Evolutionary conservation across 2,888 invertebrate genomes (phyloP), one percentile per base, ranked within the genome.

Genomic region (Gari tellinella): DNA sequence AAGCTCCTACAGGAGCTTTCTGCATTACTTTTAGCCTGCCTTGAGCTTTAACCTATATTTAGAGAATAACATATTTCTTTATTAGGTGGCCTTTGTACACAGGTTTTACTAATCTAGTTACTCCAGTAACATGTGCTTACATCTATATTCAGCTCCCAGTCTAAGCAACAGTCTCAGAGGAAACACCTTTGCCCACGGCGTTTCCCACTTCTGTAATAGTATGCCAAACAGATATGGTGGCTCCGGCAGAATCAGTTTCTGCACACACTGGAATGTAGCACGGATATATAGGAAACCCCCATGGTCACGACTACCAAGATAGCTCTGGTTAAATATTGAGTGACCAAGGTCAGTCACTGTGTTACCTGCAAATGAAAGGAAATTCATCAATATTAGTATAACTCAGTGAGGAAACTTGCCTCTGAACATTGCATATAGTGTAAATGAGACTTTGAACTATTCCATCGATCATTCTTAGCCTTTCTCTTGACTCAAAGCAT

Each of bases 241-340:
- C 21, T 94, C 94, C 0, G 96, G 96, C 80, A 95, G 91, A 56
- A 94, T 93, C 14, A 97, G 93, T 87, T 95, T 95, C 86, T 95
- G 95, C 77, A 96, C 92, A 91, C 96, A 97, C 90, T 97, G 96
- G 91, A 95, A 95, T 15, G 95, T 95, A 26, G 96, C 95, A 65
- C 95, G 93, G 74, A 97, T 94, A 86, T 95, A 96, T n/a, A 97
- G 93, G 91, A 97, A 96, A 45, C 96, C 97, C 14, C 95, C 95
- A 75, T 90, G 88, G 21, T 90, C 90, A 48, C 87, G 74, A 67
- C 86, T 89, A 60, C 85, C 90, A 41, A 91, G 86, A 70, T 90
- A 90, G 63, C 82, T 85, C 72, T 93, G 93, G 84, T 94, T 94
- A 81, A 94, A 94, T 85, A 95, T 93, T 14, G 95, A 94, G 83